These are phyloP conservation scores for Sebastes flavidus DNA, from an alignment of 2,797 vertebrate genomes.

Conservation along the genomic window DNA sequence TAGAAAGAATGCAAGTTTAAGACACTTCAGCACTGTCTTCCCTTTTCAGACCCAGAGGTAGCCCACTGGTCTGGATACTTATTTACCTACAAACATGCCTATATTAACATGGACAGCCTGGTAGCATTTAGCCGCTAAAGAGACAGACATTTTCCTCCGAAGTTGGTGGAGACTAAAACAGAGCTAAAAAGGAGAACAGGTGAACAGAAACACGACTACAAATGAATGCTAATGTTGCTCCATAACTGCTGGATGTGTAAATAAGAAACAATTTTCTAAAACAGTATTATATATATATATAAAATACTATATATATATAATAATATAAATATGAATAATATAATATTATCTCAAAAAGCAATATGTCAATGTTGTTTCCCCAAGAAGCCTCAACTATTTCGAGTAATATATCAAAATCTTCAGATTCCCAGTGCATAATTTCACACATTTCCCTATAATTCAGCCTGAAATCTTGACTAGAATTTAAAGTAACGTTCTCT, in stretches of 20 bases:
- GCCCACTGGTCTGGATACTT: too few relatives aligned
- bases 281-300: background rate
- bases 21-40: too few relatives aligned
- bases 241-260: background rate
- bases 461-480: background rate
- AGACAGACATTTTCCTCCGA: background rate
- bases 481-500: background rate
- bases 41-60: too few relatives aligned
- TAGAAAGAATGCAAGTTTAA: too few relatives aligned
- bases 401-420: background rate
- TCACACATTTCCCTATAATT: background rate
- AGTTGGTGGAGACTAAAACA: background rate
- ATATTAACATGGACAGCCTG: background rate
- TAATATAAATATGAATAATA: too few relatives aligned
- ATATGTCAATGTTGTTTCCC: background rate
- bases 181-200: background rate
- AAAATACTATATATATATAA: too few relatives aligned
- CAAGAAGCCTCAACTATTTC: background rate
- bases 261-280: background rate
- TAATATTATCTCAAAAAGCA: background rate
- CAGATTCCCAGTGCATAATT: background rate
- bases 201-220: background rate
- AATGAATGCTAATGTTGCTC: background rate
- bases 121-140: background rate
- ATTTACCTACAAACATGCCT: background rate